Conservation (phyloP, 2,797 vertebrate genomes). For the Phalanger gymnotis region DNA sequence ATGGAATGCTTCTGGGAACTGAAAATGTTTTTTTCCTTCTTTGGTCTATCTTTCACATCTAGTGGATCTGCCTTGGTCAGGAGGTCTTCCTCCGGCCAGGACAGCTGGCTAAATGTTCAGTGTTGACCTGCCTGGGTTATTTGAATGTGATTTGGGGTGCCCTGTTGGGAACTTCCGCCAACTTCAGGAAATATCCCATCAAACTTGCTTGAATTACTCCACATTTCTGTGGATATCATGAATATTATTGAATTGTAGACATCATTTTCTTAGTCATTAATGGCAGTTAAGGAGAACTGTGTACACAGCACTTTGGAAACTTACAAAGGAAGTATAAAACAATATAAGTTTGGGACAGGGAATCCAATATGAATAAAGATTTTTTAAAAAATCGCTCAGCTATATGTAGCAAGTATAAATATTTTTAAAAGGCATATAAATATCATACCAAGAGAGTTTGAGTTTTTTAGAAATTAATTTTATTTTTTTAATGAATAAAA, state of each 20-base stretch:
- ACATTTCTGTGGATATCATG: constrained; percentile 37
- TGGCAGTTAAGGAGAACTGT: constrained; percentile 36
- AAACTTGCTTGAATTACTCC: constrained; percentile 45
- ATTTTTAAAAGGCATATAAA: constrained; percentile 33
- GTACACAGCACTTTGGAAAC: constrained; percentile 37
- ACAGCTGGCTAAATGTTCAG: constrained; percentile 27
- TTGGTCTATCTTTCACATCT: neutral
- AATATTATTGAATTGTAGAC: constrained; percentile 33
- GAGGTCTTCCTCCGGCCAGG: neutral
- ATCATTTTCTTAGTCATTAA: constrained; percentile 17
- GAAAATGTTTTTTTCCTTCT: neutral
- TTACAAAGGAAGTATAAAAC: constrained; percentile 45
- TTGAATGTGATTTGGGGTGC: constrained; percentile 26
- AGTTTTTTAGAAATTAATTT: constrained; percentile 1
- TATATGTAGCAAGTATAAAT: constrained; percentile 28
- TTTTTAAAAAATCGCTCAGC: constrained; percentile 21
- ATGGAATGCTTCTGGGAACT: constrained; percentile 31
- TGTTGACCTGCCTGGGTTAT: constrained; percentile 22
- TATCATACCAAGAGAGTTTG: constrained; percentile 26
- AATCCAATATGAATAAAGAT: constrained; percentile 26
- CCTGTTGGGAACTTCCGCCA: constrained; percentile 28
- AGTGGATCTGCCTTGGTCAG: constrained; percentile 41
- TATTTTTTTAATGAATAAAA: neutral
- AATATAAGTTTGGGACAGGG: constrained; percentile 34
- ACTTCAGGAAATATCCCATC: constrained; percentile 35